Evolutionary conservation across 2,888 invertebrate genomes (phyloP), one percentile per base, ranked within the genome.

Genomic region (Dusona sp.): DNA sequence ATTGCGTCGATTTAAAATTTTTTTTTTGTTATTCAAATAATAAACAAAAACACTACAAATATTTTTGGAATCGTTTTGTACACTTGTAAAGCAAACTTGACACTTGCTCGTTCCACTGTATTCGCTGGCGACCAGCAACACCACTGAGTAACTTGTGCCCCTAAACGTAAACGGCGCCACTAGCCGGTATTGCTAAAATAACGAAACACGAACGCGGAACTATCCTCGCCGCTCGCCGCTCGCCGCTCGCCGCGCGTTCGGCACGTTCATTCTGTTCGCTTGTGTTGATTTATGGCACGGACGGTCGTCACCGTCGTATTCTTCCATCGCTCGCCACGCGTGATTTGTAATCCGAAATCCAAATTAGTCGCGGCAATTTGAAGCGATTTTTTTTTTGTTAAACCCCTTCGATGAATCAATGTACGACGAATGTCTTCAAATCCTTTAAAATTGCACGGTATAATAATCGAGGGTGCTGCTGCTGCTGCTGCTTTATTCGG

Each of bases 1-100:
- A 87, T 86, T 7, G 19, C 57, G 22, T 82, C 57, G 19, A 42
- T 67, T 75, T 65, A n/a, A n/a, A n/a, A n/a, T 7, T 11, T 9
- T 79, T 2, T 42, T 57, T 16, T 29, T 16, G 3, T 22, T 22
- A 22, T 22, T 25, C 61, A 16, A 16, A 61, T 2, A 61, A 29
- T 61, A 6, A 29, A 61, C 29, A 61, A 61, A 61, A 57, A 61
- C 29, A 29, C 25, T 3, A 29, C 6, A 22, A 61, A 61, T 29
- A 61, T 61, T 29, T 61, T 61, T 16, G 6, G n/a, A 61, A 6
- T 61, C 11, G 61, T 61, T 61, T 61, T 61, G 61, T 29, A 61
- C 61, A 29, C 29, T 29, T 29, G 29, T 6, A 61, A 25, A 25
- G 1, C 13, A 13, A 61, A 29, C 16, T 61, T 61, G 1, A 61